A percentile compares a stretch with the other conserved stretches of the same genome.
phyloP scores from a whole-genome alignment of 2,888 invertebrate genomes.

The Fragum sueziense region DNA sequence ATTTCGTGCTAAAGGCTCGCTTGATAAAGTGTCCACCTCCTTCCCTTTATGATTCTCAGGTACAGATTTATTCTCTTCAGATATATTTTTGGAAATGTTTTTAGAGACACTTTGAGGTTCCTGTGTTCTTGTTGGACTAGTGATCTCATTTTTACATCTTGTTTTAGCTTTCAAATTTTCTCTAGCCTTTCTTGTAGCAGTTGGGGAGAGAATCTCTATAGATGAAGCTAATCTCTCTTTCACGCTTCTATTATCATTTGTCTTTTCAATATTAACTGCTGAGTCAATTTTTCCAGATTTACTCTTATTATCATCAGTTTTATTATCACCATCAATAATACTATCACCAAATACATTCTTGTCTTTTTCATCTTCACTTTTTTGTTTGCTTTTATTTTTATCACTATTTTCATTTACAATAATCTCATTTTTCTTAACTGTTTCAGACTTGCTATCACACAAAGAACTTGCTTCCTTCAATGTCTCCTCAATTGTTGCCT shows the following conservation, averaged over 20 bases:
- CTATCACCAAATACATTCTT: background rate
- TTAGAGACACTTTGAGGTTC: background rate
- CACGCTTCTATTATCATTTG: background rate
- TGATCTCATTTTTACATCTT: background rate
- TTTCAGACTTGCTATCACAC: background rate
- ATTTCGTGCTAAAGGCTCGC: constrained; percentile 12
- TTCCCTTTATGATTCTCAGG: too few relatives aligned
- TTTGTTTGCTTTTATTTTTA: background rate
- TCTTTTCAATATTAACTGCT: background rate
- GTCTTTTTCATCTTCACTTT: background rate
- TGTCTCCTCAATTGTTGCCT: too few relatives aligned
- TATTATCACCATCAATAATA: background rate
- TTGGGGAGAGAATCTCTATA: constrained; percentile 35
- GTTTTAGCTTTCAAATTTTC: background rate
- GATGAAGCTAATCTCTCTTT: constrained; percentile 32
- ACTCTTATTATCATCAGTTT: background rate
- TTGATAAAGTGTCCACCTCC: background rate
- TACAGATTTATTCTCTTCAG: background rate
- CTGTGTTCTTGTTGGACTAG: background rate
- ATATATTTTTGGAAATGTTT: too few relatives aligned
- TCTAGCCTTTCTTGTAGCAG: constrained; percentile 14
- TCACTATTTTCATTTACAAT: background rate
- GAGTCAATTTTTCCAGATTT: too few relatives aligned
- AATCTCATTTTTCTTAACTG: background rate
- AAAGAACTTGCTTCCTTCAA: too few relatives aligned